Conservation (phyloP, 92 coral and sea anemone species). For the Virgularia gustaviana region DNA sequence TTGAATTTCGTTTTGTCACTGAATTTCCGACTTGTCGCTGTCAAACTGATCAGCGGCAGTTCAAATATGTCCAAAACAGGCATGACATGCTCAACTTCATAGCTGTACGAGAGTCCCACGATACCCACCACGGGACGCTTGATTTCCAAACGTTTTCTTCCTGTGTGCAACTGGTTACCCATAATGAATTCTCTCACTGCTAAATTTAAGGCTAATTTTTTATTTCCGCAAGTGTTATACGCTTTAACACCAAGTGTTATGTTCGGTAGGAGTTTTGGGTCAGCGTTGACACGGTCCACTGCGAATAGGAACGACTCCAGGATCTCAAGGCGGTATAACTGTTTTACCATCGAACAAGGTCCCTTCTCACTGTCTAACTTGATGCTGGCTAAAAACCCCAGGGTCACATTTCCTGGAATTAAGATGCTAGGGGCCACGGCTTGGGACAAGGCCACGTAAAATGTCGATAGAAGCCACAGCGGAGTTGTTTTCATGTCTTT, state of each 20-base stretch:
- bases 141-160: not conserved
- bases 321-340: not conserved
- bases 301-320: not conserved
- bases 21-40: not conserved
- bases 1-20: not conserved
- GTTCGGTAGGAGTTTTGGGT: not conserved
- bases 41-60: conserved; percentile 7
- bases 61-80: conserved; percentile 8
- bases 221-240: conserved; percentile 8
- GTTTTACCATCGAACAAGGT: not conserved
- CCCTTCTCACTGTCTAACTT: not conserved
- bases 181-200: conserved; percentile 14
- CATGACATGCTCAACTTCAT: conserved; percentile 6
- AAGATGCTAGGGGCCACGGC: not conserved
- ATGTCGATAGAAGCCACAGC: not conserved
- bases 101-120: not conserved
- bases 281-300: not conserved
- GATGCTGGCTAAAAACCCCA: not conserved
- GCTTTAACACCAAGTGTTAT: conserved; percentile 11
- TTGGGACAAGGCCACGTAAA: not conserved
- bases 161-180: conserved; percentile 3
- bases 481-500: not conserved
- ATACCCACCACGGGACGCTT: conserved; percentile 3
- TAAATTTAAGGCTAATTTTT: not conserved
- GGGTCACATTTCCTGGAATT: conserved; percentile 7